Conservation (phyloP, 2,888 invertebrate genomes). For the Caenorhabditis zanzibari region DNA sequence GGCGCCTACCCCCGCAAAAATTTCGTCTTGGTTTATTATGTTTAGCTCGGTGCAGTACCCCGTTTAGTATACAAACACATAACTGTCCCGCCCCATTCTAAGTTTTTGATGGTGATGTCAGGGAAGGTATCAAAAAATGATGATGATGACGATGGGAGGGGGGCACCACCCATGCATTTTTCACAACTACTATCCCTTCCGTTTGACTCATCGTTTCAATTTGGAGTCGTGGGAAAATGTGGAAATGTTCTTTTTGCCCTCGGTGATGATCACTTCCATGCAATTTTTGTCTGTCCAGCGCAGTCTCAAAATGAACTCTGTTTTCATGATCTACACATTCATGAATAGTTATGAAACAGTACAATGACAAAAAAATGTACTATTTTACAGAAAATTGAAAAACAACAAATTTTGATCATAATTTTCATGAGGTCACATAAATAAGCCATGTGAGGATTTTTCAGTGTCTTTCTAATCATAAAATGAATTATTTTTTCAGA, state of each 20-base stretch:
- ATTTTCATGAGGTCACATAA: too few relatives aligned
- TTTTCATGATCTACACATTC: slow-evolving; percentile 30
- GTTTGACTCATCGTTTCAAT: slow-evolving; percentile 38
- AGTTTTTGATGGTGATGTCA: slow-evolving; percentile 61
- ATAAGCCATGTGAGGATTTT: too few relatives aligned
- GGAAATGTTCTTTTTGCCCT: neutral
- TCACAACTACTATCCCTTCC: slow-evolving; percentile 7
- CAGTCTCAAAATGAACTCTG: slow-evolving; percentile 37
- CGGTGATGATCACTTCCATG: slow-evolving; percentile 36
- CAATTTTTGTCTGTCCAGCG: slow-evolving; percentile 11
- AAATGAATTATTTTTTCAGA: too few relatives aligned
- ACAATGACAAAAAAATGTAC: neutral
- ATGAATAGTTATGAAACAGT: slow-evolving; percentile 23
- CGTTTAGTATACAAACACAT: slow-evolving; percentile 55
- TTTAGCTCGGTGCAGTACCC: slow-evolving; percentile 53
- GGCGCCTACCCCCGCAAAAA: slow-evolving; percentile 56
- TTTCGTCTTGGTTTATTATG: slow-evolving; percentile 53
- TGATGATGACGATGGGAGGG: slow-evolving; percentile 24
- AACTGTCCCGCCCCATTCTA: slow-evolving; percentile 54
- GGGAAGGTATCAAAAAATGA: slow-evolving; percentile 36
- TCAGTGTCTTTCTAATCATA: too few relatives aligned
- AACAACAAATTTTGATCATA: neutral
- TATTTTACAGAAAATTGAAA: neutral
- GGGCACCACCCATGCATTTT: slow-evolving; percentile 34
- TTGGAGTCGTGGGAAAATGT: slow-evolving; percentile 20